phyloP scores from a whole-genome alignment of 2,113 vertebrate species.

The Laterallus jamaicensis region DNA sequence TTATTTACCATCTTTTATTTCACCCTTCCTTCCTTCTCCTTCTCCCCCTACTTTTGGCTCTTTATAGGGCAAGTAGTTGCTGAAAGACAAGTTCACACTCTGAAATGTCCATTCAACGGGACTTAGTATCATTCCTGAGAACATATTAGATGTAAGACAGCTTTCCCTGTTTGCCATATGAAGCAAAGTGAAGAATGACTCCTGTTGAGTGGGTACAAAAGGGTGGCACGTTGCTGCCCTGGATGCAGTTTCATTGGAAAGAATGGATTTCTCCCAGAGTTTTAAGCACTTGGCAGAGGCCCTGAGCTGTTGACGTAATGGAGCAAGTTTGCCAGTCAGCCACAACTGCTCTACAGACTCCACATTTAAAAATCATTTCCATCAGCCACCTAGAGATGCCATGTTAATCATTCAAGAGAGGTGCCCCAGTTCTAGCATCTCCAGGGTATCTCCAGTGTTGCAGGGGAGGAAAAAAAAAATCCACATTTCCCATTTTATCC shows the following conservation, averaged over 20 bases:
- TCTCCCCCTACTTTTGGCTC: neutral
- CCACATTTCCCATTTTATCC: neutral
- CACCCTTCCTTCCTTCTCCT: neutral
- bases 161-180: neutral
- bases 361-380: neutral
- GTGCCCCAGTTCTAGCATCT: neutral
- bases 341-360: neutral
- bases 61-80: slow-evolving; percentile 42
- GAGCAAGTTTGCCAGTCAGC: neutral
- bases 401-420: neutral
- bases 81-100: slow-evolving; percentile 52
- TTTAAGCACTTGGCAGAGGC: neutral
- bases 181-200: neutral
- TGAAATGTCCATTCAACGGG: slow-evolving; percentile 11
- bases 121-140: neutral
- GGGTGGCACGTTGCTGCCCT: neutral
- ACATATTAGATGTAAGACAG: neutral
- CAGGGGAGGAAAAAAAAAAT: too few relatives aligned
- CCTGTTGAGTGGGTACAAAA: neutral
- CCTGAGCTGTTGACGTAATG: neutral
- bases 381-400: neutral
- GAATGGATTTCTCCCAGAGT: neutral
- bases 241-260: slow-evolving; percentile 30
- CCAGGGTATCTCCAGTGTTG: neutral
- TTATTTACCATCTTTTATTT: slow-evolving; percentile 46